Evolutionary conservation across 2,797 vertebrate genomes (phyloP), one percentile per base, ranked within the genome.

Genomic region (Intellagama lesueurii): DNA sequence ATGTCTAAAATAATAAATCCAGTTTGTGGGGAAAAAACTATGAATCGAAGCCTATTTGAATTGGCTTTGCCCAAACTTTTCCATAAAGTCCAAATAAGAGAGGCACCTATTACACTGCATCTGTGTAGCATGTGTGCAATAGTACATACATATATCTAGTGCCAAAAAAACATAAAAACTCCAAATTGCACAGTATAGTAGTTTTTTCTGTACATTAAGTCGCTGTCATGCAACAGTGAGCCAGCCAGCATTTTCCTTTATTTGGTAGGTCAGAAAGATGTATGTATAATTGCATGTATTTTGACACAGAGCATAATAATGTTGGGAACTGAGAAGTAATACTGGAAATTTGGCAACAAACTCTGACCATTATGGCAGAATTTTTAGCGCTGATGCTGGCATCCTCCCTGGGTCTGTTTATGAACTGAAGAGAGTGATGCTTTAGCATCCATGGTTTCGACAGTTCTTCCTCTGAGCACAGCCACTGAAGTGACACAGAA

Each of bases 1-100:
- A 85, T 35, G 79, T 2, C 11, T 93, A 56, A 56, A 56, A 28
- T 87, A 86, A 79, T 83, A 92, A 22, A 68, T 0, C 68, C 4
- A 66, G 82, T 17, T 90, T n/a, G 22, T 80, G n/a, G 24, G 30
- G 32, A 2, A 68, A 79, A 56, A n/a, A 26, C 35, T 17, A 68
- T 40, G 12, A 56, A 40, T 80, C 47, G 70, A 47, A 28, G 22
- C 7, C 4, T 44, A 70, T 56, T 85, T 69, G 30, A 47, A 70
- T n/a, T 32, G 52, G 44, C 56, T 9, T 66, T 69, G 22, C 44
- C n/a, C 44, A 35, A 52, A 47, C 19, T 24, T 26, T 52, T 86
- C 4, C 12, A 66, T n/a, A 66, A 47, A 14, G 4, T 56, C 24
- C 26, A 17, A 52, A 35, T 35, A 35, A 28, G 14, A 76, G 69